Evolutionary conservation across 2,797 vertebrate species (phyloP), one percentile per base, ranked within the genome.

Genomic region (Parauchenoglanis punctatus): DNA sequence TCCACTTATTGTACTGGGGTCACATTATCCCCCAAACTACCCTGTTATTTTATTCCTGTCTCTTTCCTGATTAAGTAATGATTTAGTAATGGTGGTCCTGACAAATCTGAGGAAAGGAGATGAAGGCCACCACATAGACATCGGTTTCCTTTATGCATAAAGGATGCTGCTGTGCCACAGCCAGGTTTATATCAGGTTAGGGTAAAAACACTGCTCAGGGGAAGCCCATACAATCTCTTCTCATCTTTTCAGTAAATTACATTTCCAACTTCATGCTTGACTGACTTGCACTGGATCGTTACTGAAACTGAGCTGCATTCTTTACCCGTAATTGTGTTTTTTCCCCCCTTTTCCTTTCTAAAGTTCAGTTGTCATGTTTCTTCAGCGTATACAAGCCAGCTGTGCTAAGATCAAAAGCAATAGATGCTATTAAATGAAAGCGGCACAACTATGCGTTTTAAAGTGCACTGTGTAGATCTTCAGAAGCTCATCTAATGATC

Each of bases 171-270:
- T 84, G 80, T 67, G 49, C 44, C 52, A 15, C 23, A 82, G 84
- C 86, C 82, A 88, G 75, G 58, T 81, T 90, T 86, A 70, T 73
- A 81, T 86, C 76, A 72, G 61, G n/a, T 25, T 65, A 76, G 40
- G 84, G 7, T 63, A 81, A 82, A 90, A 56, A 65, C 40, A 6
- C 25, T 49, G 84, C 84, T 88, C 72, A 70, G 76, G 76, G 76
- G 58, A 89, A 81, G 40, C 84, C 83, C 28, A 54, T 54, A 70
- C 56, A 86, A 88, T 89, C 72, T 85, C 82, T 58, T 58, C 76
- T 84, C 72, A 83, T 84, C 59, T 67, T 59, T 70, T 78, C 75
- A 28, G 49, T 68, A 77, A 59, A 78, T 56, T 68, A 58, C 59
- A 72, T 82, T 61, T 73, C 56, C 54, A 54, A n/a, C 85, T 87